These are phyloP conservation scores for Cheilosia variabilis DNA, from an alignment of 2,888 invertebrate species.

Conservation along the genomic window DNA sequence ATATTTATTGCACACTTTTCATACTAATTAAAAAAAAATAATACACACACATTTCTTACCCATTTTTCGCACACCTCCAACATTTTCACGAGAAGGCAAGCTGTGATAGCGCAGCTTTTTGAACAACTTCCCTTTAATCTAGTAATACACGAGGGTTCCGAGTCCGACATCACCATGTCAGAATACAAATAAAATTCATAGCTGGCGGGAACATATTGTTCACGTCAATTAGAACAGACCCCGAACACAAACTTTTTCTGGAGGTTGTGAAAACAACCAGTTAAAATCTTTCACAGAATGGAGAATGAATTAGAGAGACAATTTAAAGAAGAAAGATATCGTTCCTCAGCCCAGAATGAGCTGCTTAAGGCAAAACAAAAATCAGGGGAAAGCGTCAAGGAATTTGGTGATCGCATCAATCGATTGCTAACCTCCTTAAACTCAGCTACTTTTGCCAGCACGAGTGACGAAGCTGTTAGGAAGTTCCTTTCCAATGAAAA, in stretches of 20 bases:
- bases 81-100: no score
- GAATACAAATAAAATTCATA: no score
- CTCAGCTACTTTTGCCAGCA: not conserved
- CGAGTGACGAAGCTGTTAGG: not conserved
- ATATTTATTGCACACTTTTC: no score
- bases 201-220: no score
- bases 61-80: not conserved
- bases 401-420: constrained; percentile 9
- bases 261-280: constrained; percentile 14
- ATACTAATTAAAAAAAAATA: no score
- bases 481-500: not conserved
- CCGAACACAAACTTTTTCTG: constrained; percentile 12
- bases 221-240: no score
- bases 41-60: no score
- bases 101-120: no score
- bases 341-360: constrained; percentile 8
- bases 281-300: not conserved
- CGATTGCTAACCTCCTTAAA: not conserved
- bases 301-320: not conserved
- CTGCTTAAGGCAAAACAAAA: not conserved
- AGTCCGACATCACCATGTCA: no score
- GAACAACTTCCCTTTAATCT: no score
- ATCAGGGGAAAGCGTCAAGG: not conserved
- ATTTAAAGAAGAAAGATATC: not conserved
- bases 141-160: no score